Base-by-base conservation (phyloP, 2,113 vertebrate species). In the Phodopus roborovskii region DNA sequence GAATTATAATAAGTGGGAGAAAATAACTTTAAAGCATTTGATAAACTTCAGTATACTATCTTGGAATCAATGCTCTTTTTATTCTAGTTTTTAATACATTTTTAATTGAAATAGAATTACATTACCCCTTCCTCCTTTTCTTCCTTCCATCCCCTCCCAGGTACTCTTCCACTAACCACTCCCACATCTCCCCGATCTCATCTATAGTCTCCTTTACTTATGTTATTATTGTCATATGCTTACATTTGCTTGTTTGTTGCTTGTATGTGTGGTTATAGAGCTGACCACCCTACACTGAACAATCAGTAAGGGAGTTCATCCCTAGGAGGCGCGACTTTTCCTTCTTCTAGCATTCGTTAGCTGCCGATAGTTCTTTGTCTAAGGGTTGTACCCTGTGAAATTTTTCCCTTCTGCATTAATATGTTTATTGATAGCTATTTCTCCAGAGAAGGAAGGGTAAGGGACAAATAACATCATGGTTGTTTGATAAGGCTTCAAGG, bases 1-100 rank as follows among this genome's bases (percentile, higher is more conserved):
- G 56, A 81, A 13, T 82, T 92, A 92, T 11, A 83, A 36, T 39
- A 79, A 92, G 53, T 53, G 64, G 87, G 13, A 81, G 28, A 10
- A 79, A 95, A 70, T 79, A 70, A 94, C 48, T 74, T 96, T 60
- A 88, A 94, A 90, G 56, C 75, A 56, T 68, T 92, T 74, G 36
- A 74, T 62, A 26, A 73, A 82, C 64, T 3, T 50, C 39, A 96
- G 64, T 30, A 45, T 19, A 19, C 26, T 36, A 24, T 81, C 66
- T 48, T 66, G 16, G 8, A 84, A 64, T n/a, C 22, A 60, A n/a
- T 82, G 36, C 16, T 82, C 11, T 82, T 6, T 85, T 82, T 33
- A 20, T 85, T 84, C 28, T 60, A 39, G 16, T 60, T 82, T n/a
- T 56, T 26, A 33, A 26, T 81, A 62, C 68, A 68, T 26, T 82